A percentile compares a stretch with the other conserved stretches of the same genome.
Evolutionary conservation across 2,888 invertebrate species (phyloP).

Genomic region (Lottia scabra): DNA sequence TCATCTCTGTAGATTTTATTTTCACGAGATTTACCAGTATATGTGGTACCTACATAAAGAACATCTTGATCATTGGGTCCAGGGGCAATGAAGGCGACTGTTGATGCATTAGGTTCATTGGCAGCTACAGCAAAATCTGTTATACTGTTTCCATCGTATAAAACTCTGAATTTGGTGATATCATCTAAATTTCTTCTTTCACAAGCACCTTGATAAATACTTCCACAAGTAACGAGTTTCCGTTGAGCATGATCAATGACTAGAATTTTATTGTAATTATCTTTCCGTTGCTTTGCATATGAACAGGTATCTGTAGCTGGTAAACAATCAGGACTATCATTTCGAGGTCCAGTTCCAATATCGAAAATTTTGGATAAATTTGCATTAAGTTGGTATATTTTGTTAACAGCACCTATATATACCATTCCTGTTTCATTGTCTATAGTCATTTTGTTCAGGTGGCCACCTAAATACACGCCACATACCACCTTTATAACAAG

Average conservation of each 20-base stretch:
- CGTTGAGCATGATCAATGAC: conserved; percentile 50
- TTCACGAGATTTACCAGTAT: conserved; percentile 45
- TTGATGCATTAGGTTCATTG: conserved; percentile 93
- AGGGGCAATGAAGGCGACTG: conserved; percentile 95
- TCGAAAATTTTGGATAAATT: conserved; percentile 84
- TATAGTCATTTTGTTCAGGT: conserved; percentile 35
- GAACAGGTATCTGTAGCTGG: conserved; percentile 55
- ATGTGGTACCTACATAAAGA: conserved; percentile 94
- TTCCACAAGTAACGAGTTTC: conserved; percentile 65
- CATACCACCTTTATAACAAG: conserved; percentile 9
- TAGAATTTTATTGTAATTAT: conserved; percentile 63
- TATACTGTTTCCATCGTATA: conserved; percentile 36
- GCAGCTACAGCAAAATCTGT: conserved; percentile 79
- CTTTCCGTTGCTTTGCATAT: conserved; percentile 38
- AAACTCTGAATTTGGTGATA: conserved; percentile 40
- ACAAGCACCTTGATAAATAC: conserved; percentile 62
- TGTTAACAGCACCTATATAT: conserved; percentile 80
- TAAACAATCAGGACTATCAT: conserved; percentile 90
- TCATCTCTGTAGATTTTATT: conserved; percentile 70
- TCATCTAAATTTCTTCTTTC: conserved; percentile 52
- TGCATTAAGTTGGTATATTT: conserved; percentile 90
- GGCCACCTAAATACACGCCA: conserved; percentile 27
- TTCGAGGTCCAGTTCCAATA: conserved; percentile 74
- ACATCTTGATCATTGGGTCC: conserved; percentile 73
- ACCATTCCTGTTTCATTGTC: conserved; percentile 32